phyloP scores from a whole-genome alignment of 2,797 vertebrate species.

The Girardinus metallicus region DNA sequence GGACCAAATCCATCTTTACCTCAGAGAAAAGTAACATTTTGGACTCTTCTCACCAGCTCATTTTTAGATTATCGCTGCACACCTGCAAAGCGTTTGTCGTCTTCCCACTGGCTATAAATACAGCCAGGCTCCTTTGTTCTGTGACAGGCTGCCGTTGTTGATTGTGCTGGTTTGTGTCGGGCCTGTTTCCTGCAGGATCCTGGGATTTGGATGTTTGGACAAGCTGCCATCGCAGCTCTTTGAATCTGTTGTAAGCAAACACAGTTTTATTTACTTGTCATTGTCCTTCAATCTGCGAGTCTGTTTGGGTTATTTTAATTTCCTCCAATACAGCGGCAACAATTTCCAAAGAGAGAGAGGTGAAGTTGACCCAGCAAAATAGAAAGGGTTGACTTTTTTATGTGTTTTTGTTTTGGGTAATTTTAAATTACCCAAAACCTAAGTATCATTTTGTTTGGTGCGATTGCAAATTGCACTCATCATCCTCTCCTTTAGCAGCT shows the following conservation, averaged over 20 bases:
- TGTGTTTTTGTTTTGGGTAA: background rate
- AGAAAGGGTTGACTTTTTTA: background rate
- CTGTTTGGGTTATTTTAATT: background rate
- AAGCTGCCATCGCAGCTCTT: slow-evolving; percentile 1
- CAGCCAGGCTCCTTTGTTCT: background rate
- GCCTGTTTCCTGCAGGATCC: background rate
- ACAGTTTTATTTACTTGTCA: background rate
- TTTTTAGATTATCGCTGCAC: background rate
- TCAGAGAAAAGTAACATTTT: background rate
- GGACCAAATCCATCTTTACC: background rate
- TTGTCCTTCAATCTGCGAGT: background rate
- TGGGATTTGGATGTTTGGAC: slow-evolving; percentile 8
- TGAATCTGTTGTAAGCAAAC: slow-evolving; percentile 1
- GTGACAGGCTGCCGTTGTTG: background rate
- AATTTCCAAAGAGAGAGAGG: background rate
- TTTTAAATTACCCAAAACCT: background rate
- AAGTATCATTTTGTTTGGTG: background rate
- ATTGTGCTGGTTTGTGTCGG: background rate
- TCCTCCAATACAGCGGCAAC: background rate
- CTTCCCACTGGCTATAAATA: background rate
- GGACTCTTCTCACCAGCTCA: background rate
- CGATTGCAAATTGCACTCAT: background rate
- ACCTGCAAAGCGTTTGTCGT: background rate
- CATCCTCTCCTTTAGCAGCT: background rate
- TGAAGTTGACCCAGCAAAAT: background rate